Percentiles rank a stretch among this genome's conserved stretches.
Conservation (phyloP, 30 jellyfish, hydroid and myxozoan genomes). For the Cassiopea andromeda region DNA sequence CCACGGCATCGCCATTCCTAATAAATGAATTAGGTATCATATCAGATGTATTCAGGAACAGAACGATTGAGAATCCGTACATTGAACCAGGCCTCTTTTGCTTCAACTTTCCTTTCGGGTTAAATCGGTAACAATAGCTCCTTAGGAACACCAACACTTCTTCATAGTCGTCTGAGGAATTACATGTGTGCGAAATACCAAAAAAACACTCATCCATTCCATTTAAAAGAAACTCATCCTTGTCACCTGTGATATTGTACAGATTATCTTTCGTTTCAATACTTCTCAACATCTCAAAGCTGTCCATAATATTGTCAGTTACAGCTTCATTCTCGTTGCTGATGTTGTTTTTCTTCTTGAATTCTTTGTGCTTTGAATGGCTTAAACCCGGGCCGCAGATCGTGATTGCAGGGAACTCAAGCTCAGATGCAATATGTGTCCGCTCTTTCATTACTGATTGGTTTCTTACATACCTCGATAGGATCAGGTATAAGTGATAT, state of each 20-base stretch:
- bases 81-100: conserved; percentile 53
- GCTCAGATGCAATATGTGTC: conserved; percentile 14
- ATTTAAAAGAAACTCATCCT: conserved; percentile 6
- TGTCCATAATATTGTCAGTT: background rate
- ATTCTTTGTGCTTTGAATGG: background rate
- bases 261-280: conserved; percentile 7
- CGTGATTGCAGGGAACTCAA: conserved; percentile 19
- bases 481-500: background rate
- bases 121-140: conserved; percentile 34
- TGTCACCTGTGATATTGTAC: background rate
- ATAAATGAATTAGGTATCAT: background rate
- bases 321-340: background rate
- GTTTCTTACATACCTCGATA: background rate
- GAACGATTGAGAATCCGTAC: conserved; percentile 13
- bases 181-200: background rate
- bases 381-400: conserved; percentile 30
- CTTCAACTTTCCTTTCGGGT: conserved; percentile 27
- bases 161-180: conserved; percentile 18
- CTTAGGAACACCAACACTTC: conserved; percentile 13
- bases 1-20: conserved; percentile 23
- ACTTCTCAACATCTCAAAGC: background rate
- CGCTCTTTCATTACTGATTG: background rate
- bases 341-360: background rate
- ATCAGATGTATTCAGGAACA: conserved; percentile 28
- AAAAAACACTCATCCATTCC: conserved; percentile 7